Percentiles rank a stretch among this genome's conserved stretches.
phyloP scores from a whole-genome alignment of 2,797 vertebrate species.

The Clarias laeviceps region DNA sequence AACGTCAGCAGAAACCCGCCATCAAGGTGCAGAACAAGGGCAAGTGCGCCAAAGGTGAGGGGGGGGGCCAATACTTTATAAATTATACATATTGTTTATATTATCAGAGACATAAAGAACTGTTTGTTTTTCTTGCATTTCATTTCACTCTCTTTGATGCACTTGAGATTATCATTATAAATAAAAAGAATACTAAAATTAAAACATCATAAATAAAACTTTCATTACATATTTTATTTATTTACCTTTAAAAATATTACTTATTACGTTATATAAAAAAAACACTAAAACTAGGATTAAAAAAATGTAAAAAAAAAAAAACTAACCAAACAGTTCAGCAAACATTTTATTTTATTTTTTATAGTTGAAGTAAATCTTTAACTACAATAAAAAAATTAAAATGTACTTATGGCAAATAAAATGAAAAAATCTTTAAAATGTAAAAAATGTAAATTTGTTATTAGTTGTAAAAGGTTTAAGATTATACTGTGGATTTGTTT shows the following conservation, averaged over 20 bases:
- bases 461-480: background rate
- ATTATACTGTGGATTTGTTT: background rate
- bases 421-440: background rate
- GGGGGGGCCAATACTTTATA: background rate
- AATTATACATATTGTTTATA: no score
- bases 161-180: no score
- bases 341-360: background rate
- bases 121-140: background rate
- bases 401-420: background rate
- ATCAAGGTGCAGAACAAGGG: slow-evolving; percentile 83
- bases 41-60: slow-evolving; percentile 84
- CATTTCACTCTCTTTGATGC: background rate
- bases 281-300: no score
- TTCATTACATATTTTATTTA: no score
- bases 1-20: slow-evolving; percentile 67
- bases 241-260: no score
- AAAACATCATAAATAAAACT: no score
- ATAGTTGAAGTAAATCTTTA: background rate
- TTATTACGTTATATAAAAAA: no score
- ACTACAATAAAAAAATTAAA: background rate
- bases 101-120: background rate
- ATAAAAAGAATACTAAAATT: no score
- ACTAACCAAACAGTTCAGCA: background rate
- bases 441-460: background rate
- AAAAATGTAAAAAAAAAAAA: no score